Conservation (phyloP, 2,113 vertebrate species). For the Ranitomeya variabilis region DNA sequence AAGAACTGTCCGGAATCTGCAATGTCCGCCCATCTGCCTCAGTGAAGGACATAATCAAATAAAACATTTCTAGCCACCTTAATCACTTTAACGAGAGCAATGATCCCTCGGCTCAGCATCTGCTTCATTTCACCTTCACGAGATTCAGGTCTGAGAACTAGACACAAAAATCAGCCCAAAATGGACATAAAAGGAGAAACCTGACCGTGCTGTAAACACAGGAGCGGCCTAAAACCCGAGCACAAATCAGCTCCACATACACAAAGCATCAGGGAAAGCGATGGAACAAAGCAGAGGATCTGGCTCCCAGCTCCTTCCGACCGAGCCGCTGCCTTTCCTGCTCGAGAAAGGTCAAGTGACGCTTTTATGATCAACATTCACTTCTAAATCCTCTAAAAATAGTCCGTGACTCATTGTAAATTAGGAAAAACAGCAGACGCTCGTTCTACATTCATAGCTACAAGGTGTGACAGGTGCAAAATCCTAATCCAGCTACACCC, state of each 20-base stretch:
- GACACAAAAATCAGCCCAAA: neutral
- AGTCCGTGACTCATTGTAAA: neutral
- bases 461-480: neutral
- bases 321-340: neutral
- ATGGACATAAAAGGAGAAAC: slow-evolving; percentile 17
- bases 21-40: neutral
- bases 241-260: neutral
- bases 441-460: neutral
- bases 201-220: slow-evolving; percentile 5
- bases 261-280: neutral
- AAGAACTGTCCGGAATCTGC: neutral
- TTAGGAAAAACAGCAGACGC: neutral
- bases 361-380: neutral
- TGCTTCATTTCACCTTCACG: neutral
- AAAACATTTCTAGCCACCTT: neutral
- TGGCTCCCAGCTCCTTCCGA: neutral
- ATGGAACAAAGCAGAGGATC: neutral
- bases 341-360: neutral
- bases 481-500: neutral
- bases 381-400: neutral
- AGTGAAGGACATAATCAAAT: neutral
- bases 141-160: neutral
- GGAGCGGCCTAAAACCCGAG: neutral
- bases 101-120: neutral
- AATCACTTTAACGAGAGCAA: neutral